Evolutionary conservation across 2,797 vertebrate genomes (phyloP).

Genomic region (Emys orbicularis): DNA sequence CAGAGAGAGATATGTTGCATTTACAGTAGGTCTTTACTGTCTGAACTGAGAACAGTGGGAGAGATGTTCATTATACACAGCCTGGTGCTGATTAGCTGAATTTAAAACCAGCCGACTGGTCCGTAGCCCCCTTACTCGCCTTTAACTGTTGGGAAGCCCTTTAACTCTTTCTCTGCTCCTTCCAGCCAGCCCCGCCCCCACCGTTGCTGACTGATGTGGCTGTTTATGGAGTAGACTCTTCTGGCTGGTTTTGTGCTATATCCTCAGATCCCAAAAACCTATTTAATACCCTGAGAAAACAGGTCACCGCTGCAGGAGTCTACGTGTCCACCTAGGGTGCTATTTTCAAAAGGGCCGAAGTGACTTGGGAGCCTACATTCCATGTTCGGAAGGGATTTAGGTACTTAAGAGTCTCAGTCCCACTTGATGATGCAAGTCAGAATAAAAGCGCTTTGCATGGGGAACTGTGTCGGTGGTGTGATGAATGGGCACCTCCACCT

Average conservation of each 20-base stretch:
- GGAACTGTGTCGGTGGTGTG: neutral
- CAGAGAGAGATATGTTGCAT: conserved; percentile 70
- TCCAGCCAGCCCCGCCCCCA: neutral
- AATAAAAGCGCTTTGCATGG: neutral
- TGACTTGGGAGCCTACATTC: rapidly evolving
- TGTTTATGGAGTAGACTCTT: neutral
- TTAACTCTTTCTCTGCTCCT: neutral
- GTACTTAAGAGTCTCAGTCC: neutral
- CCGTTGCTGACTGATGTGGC: neutral
- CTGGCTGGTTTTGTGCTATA: neutral
- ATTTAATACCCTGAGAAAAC: neutral
- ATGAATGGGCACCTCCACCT: neutral
- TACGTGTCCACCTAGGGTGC: neutral
- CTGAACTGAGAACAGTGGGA: conserved; percentile 72
- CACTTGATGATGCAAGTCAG: neutral
- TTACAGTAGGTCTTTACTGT: conserved; percentile 81
- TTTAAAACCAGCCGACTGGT: neutral
- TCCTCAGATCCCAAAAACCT: neutral
- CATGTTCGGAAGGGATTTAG: neutral
- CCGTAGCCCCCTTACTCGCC: conserved; percentile 20
- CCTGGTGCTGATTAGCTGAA: conserved; percentile 81
- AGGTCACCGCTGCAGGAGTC: neutral
- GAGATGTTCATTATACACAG: conserved; percentile 71
- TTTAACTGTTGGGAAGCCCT: neutral
- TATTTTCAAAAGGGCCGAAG: neutral